Evolutionary conservation across 1,140 invertebrate genomes (phyloP).

Genomic region (Cotesia typhae): DNA sequence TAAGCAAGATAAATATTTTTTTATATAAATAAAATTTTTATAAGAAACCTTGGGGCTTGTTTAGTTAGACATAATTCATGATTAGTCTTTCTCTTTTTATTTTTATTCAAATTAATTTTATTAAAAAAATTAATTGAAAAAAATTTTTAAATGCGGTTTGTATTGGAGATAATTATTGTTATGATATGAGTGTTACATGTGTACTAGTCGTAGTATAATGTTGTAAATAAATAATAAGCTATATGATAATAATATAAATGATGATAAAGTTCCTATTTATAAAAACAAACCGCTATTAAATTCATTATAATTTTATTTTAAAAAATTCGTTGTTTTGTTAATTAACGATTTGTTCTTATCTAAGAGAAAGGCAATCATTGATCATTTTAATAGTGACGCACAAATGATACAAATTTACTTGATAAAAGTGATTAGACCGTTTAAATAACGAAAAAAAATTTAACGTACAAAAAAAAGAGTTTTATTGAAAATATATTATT

Average conservation of each 20-base stretch:
- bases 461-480: constrained; percentile 8
- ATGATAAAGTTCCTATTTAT: constrained; percentile 65
- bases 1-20: constrained; percentile 45
- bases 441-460: constrained; percentile 4
- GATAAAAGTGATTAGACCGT: constrained; percentile 7
- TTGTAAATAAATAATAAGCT: constrained; percentile 48
- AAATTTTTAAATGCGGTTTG: background rate
- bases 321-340: background rate
- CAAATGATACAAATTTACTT: constrained; percentile 26
- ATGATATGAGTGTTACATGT: constrained; percentile 51
- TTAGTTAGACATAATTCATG: constrained; percentile 24
- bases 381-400: constrained; percentile 26
- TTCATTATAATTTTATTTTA: background rate
- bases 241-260: constrained; percentile 51
- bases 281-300: constrained; percentile 43
- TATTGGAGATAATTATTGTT: constrained; percentile 52
- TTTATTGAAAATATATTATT: no score
- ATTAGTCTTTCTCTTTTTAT: constrained; percentile 21
- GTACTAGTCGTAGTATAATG: constrained; percentile 52
- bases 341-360: background rate
- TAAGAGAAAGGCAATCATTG: background rate
- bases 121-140: background rate
- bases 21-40: constrained; percentile 48
- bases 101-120: background rate
- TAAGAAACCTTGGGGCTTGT: constrained; percentile 41